Evolutionary conservation across 2,797 vertebrate species (phyloP).

Genomic region (Poeciliopsis presidionis): DNA sequence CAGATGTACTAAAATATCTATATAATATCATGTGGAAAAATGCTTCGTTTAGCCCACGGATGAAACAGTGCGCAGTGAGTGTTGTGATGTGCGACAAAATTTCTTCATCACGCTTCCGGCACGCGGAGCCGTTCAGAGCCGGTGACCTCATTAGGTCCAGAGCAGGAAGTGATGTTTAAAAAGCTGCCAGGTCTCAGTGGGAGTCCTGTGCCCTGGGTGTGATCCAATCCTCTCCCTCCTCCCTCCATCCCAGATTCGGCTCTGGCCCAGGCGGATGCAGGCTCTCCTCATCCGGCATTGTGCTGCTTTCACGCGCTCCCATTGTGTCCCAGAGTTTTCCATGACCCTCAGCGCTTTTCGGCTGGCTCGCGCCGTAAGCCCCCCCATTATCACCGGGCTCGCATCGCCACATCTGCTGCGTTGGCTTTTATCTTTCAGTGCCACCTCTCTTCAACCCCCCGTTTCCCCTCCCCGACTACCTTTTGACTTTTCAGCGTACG

Average conservation of each 20-base stretch:
- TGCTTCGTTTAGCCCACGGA: not conserved
- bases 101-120: not conserved
- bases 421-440: conserved; percentile 77
- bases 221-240: conserved; percentile 32
- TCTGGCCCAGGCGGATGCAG: conserved; percentile 53
- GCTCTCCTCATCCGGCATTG: conserved; percentile 67
- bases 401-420: conserved; percentile 70
- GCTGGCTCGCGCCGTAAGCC: conserved; percentile 68
- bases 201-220: conserved; percentile 59
- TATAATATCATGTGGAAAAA: not conserved
- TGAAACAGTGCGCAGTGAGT: not conserved
- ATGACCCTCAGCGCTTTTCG: conserved; percentile 77
- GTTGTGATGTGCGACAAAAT: not conserved
- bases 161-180: conserved; percentile 61
- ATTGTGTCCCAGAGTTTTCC: conserved; percentile 71
- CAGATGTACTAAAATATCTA: not conserved
- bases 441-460: not conserved
- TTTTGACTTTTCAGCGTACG: conserved; percentile 37
- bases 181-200: conserved; percentile 58
- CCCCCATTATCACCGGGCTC: conserved; percentile 68
- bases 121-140: not conserved
- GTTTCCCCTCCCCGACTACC: not conserved
- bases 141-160: conserved; percentile 62
- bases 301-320: conserved; percentile 55
- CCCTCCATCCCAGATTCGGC: not conserved